Base-by-base conservation (phyloP, 1,140 invertebrate species). In the Procambarus virginalis region DNA sequence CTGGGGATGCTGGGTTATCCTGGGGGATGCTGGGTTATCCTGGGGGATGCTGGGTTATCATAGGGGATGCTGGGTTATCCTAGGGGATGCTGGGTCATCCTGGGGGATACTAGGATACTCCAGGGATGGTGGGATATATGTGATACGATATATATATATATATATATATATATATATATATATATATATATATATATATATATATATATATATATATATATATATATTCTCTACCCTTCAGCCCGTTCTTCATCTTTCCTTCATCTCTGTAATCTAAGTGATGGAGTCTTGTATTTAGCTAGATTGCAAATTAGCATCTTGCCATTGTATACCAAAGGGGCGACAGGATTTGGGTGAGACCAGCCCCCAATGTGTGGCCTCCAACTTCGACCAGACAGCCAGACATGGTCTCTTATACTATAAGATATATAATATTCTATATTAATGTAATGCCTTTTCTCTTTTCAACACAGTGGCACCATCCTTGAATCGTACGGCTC, bases 121-220 rank as follows among this genome's bases (percentile, higher is more conserved):
- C 34, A 58, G 6, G 12, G 34, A 34, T 34, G 34, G 34, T 34
- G 34, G 17, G 9, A 64, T 64, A 64, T 64, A 64, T 64, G 17
- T 64, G 17, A 14, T 14, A 14, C 9, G 9, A 64, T n/a, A n/a
- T n/a, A n/a, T n/a, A n/a, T n/a, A n/a, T n/a, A n/a, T n/a, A n/a
- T 64, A 64, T 64, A 64, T 64, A 64, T 64, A 64, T 64, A 64
- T 64, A 64, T 10, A 8, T 64, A 64, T 64, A 64, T 64, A 64
- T 64, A 64, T 64, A 64, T 64, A 64, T 64, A 64, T 64, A 64
- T 64, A 64, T 64, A 64, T 64, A 64, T 64, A 64, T 64, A 64
- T 64, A 64, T 64, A 64, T 64, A 64, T 64, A 64, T 64, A 64
- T 64, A 64, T 64, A 64, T 64, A 64, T 64, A 64, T 64, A 64